These are phyloP conservation scores for Trachymyrmex septentrionalis DNA, from an alignment of 1,140 invertebrate genomes.

Conservation along the genomic window DNA sequence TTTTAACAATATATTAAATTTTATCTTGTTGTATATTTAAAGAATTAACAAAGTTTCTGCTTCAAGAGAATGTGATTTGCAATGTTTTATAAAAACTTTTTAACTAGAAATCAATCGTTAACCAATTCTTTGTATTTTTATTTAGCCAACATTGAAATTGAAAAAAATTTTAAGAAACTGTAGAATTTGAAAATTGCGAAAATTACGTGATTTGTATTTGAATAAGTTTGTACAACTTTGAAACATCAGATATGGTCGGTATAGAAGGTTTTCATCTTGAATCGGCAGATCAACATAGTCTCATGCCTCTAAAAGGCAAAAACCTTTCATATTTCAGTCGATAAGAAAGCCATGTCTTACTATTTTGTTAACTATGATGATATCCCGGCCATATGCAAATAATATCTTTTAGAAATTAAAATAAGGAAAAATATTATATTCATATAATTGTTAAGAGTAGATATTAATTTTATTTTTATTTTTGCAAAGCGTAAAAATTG, in stretches of 20 bases:
- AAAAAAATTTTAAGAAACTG: not conserved
- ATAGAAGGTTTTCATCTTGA: conserved; percentile 64
- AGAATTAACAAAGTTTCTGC: not conserved
- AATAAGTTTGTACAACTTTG: not conserved
- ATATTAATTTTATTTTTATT: conserved; percentile 5
- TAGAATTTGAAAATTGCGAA: not conserved
- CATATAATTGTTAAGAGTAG: not conserved
- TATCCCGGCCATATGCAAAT: not conserved
- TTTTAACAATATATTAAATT: conserved; percentile 23
- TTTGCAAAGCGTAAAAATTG: conserved; percentile 1
- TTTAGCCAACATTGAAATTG: not conserved
- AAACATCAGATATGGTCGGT: conserved; percentile 61
- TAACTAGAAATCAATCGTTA: not conserved
- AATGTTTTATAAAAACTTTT: conserved; percentile 21
- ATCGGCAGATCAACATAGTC: conserved; percentile 63
- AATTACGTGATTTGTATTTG: not conserved
- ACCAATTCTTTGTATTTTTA: conserved; percentile 2
- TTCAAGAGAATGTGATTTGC: not conserved
- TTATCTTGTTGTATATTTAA: not conserved
- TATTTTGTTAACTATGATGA: not conserved
- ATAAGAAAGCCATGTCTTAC: conserved; percentile 59
- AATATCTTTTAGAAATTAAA: not conserved
- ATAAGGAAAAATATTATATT: not conserved
- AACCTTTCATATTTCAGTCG: conserved; percentile 47
- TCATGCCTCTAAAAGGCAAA: conserved; percentile 1